Evolutionary conservation across 2,888 invertebrate species (phyloP), one percentile per base, ranked within the genome.

Genomic region (Dryadula phaetusa): DNA sequence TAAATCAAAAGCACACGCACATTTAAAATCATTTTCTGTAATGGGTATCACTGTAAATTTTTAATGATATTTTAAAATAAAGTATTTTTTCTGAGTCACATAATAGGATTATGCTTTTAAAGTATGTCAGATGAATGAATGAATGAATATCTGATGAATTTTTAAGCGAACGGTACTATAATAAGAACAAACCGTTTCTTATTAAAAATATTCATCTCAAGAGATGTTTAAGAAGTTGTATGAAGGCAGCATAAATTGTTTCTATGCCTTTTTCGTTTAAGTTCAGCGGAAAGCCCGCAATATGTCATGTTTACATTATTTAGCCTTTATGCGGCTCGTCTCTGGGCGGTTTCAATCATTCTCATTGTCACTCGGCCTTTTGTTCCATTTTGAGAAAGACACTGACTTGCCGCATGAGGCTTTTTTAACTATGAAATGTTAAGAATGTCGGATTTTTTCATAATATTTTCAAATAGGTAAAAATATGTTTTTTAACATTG

Each of bases 351-450:
- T 64, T 52, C 68, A 66, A 68, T 66, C 68, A 54, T 68, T 63
- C 54, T 70, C 63, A 63, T 68, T 68, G 70, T 70, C 68, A 66
- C 63, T 52, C 62, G 53, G 65, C 40, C 62, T 68, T 67, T 70
- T 66, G 62, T 68, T 68, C 66, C 62, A 62, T 66, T 66, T 65
- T 53, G 22, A 56, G 49, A 62, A 62, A 67, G 66, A 67, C 40
- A 58, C 67, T 67, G 58, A 63, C 67, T 49, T 58, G 63, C 63
- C 52, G 67, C 58, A 56, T 62, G 62, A 16, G 32, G 44, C 40
- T 62, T 49, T 54, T 62, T 62, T 47, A 44, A 49, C 42, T 52
- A n/a, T n/a, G 28, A 58, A 58, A 52, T 42, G 22, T 42, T 32
- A 28, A 52, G n/a, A 49, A 25, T 49, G n/a, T 14, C 16, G 28